A percentile compares a stretch with the other conserved stretches of the same genome.
Conservation (phyloP, 1,140 invertebrate genomes). For the Trachymyrmex septentrionalis region DNA sequence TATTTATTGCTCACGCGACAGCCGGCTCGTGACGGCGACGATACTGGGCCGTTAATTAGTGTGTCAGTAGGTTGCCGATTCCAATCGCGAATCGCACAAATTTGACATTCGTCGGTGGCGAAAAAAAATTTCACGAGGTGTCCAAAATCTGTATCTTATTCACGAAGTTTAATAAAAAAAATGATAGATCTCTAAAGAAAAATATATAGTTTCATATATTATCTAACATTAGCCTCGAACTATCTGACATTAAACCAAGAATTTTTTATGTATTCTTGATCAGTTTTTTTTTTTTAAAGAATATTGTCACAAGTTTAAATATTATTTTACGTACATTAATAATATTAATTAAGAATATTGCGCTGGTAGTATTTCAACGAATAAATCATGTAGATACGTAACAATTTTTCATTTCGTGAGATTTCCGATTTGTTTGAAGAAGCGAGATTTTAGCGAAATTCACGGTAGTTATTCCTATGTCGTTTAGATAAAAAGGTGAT, state of each 20-base stretch:
- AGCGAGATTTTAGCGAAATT: background rate
- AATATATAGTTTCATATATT: too few species aligned
- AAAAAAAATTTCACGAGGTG: slow-evolving; percentile 60
- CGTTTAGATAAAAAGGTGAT: background rate
- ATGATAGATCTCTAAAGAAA: too few species aligned
- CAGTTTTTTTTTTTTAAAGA: background rate
- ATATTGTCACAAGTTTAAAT: too few species aligned
- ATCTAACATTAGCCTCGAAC: background rate
- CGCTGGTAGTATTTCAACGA: background rate
- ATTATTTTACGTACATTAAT: too few species aligned
- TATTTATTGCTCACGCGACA: background rate
- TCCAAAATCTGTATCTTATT: slow-evolving; percentile 60
- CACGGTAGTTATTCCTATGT: background rate
- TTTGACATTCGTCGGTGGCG: slow-evolving; percentile 76
- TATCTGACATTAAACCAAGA: background rate
- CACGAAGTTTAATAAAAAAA: background rate
- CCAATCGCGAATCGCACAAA: slow-evolving; percentile 78
- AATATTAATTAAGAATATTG: background rate
- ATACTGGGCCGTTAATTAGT: slow-evolving; percentile 75
- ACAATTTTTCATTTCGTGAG: too few species aligned
- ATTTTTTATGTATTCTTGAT: background rate
- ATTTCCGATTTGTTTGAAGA: background rate
- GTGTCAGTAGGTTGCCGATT: slow-evolving; percentile 84
- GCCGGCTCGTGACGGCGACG: slow-evolving; percentile 62
- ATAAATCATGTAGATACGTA: background rate